Evolutionary conservation across 2,113 vertebrate genomes (phyloP), one percentile per base, ranked within the genome.

Genomic region (Rhizomys pruinosus): DNA sequence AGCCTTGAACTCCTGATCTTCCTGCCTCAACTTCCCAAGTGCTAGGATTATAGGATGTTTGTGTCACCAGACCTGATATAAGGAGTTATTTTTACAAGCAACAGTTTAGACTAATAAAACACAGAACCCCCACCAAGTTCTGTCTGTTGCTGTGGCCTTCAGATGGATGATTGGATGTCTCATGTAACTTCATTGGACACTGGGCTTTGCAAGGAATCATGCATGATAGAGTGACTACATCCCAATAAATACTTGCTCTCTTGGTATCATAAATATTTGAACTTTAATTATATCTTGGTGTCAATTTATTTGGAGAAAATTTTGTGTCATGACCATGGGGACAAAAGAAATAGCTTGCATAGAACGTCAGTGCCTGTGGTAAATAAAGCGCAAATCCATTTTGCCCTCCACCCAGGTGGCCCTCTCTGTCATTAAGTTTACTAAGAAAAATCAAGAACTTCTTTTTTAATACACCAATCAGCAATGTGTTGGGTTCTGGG

Each of bases 221-320:
- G 37, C 76, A 42, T 63, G 9, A 64, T 63, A 68, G 6, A 47
- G 7, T 73, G 80, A 79, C 22, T 61, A 27, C 34, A 15, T 74
- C 27, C 76, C 34, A 91, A 44, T 63, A 94, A 96, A 90, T 84
- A 78, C 63, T 69, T 87, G 39, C 59, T 64, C 34, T 52, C 37
- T 52, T 94, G 23, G 22, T 52, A 84, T 57, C 29, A 74, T 29
- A 93, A 84, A 69, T 15, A 63, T 81, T 66, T 87, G 81, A 32
- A 7, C 63, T 23, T 78, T 59, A 87, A 73, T 34, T 39, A 61
- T 59, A 68, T 84, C 81, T 52, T 34, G 63, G 2, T 19, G 3
- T n/a, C 15, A 57, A 11, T 89, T 59, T 88, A 73, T 68, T 74
- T 92, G 47, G 47, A 74, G 47, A 84, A 79, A 68, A 37, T 6